Conservation (phyloP, 1,140 invertebrate species). For the Subanguina moxae region DNA sequence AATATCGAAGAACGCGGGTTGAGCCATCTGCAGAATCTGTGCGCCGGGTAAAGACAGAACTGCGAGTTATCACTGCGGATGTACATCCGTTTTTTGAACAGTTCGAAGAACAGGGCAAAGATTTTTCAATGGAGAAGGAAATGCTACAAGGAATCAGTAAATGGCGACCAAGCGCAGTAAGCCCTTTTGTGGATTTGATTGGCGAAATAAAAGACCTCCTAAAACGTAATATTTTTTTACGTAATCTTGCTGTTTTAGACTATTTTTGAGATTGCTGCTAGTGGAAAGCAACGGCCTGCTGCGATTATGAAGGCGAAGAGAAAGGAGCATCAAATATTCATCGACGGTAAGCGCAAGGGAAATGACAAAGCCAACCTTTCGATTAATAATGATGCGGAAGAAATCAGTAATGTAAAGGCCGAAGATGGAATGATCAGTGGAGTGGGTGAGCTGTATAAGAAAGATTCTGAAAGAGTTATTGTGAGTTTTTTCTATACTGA, state of each 20-base stretch:
- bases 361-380: slow-evolving; percentile 16
- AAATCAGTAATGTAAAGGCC: not conserved
- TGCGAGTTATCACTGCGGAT: slow-evolving; percentile 30
- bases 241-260: slow-evolving; percentile 68
- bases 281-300: slow-evolving; percentile 68
- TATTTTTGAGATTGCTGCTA: slow-evolving; percentile 83
- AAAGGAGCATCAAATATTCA: slow-evolving; percentile 36
- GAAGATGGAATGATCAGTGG: not conserved
- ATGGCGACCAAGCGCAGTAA: slow-evolving; percentile 72
- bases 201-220: not conserved
- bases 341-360: slow-evolving; percentile 27
- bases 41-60: slow-evolving; percentile 71
- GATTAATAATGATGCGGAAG: slow-evolving; percentile 62
- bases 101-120: not conserved
- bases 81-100: slow-evolving; percentile 43
- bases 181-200: not conserved
- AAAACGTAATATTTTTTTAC: not conserved
- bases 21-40: slow-evolving; percentile 82
- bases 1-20: slow-evolving; percentile 80
- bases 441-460: not conserved
- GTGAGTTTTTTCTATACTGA: no score
- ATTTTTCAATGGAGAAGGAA: slow-evolving; percentile 16
- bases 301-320: slow-evolving; percentile 65
- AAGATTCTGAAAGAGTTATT: slow-evolving; percentile 14
- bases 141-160: slow-evolving; percentile 75